Base-by-base conservation (phyloP, 64 coral and sea anemone genomes). In the Porites australiensis region DNA sequence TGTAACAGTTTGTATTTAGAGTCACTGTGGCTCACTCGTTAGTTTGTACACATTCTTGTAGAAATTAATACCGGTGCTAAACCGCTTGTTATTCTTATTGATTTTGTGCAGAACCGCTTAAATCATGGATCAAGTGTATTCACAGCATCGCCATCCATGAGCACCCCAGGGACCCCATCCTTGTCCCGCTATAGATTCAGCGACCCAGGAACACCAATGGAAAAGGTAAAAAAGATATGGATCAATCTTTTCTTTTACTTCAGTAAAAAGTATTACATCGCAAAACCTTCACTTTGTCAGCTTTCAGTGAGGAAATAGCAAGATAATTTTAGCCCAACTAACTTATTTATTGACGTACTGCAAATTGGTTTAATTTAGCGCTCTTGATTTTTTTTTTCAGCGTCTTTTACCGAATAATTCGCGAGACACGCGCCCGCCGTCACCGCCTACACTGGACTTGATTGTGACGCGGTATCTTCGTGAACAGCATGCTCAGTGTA, bases 401-500 rank as follows among this genome's bases (percentile, higher is more conserved):
- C 83, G 95, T 37, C 79, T 94, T 64, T 52, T 91, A 5, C 75
- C 88, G 2, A 82, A 91, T 16, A 47, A 72, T 11, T 71, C 92
- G 51, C 71, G 64, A 7, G 4, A 59, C 21, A 50, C 77, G 44
- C 88, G 77, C 43, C 71, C 94, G 23, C 91, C 94, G 3, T 79
- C 97, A 19, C 97, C 97, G 13, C 94, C 94, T 19, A 98, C 97
- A 3, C 66, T 98, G 70, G 97, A 98, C 71, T 77, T 90, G 15
- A 98, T 98, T 50, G 97, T 96, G 13, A 93, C 92, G 83, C 97
- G 93, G 73, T 98, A 95, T 94, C 88, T 98, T 7, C 94, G 97
- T 77, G 94, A 96, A 9, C 97, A 98, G 64, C 97, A 98, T 92
- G 97, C 97, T 58, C 91, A 94, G 57, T 98, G 97, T 79, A 93